Conservation (phyloP, 92 coral and sea anemone species). For the Actinernus sp. region DNA sequence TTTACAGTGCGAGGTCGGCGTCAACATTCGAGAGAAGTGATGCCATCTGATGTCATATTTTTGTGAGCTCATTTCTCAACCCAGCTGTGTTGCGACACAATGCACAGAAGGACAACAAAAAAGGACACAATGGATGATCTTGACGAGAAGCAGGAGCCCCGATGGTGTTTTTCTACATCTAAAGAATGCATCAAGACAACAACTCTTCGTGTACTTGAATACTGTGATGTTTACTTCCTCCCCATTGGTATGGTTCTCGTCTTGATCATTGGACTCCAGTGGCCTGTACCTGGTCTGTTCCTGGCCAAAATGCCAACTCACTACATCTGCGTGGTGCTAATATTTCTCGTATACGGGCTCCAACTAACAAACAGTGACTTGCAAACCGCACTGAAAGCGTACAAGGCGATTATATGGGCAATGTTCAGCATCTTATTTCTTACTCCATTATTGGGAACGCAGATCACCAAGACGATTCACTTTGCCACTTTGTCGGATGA, state of each 20-base stretch:
- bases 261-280: constrained; percentile 54
- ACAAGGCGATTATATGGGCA: constrained; percentile 83
- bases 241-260: constrained; percentile 64
- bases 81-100: too few species aligned
- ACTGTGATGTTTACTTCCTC: constrained; percentile 47
- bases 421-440: constrained; percentile 70
- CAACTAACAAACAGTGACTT: constrained; percentile 77
- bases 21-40: too few species aligned
- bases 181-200: constrained; percentile 5
- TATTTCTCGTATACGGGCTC: constrained; percentile 76
- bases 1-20: too few species aligned
- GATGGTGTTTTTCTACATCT: background rate
- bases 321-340: constrained; percentile 36
- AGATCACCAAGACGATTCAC: constrained; percentile 90
- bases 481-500: constrained; percentile 81
- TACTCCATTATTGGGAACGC: constrained; percentile 77
- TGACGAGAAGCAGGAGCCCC: background rate
- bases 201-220: constrained; percentile 17
- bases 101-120: background rate
- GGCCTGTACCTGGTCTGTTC: constrained; percentile 56
- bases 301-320: constrained; percentile 39
- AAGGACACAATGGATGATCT: constrained; percentile 10
- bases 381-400: constrained; percentile 56
- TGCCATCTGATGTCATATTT: too few species aligned
- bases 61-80: too few species aligned